Conservation (phyloP, 2,888 invertebrate species). For the Megalurothrips usitatus region DNA sequence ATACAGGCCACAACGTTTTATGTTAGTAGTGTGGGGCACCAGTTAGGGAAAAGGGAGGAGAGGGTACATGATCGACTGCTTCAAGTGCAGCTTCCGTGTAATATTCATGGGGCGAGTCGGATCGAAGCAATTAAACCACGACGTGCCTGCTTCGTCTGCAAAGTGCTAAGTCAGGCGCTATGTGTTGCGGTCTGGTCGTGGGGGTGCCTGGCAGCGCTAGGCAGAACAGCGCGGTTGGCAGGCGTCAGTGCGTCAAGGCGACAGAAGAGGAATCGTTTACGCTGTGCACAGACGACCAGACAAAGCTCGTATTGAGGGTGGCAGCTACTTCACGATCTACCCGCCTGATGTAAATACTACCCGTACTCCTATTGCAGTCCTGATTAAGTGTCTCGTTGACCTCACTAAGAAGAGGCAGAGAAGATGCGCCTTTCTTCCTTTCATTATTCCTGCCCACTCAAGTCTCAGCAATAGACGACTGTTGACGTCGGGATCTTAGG, state of each 20-base stretch:
- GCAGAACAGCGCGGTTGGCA: neutral
- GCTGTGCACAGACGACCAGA: too few species aligned
- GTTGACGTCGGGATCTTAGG: neutral
- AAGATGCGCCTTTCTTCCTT: neutral
- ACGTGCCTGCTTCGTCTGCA: slow-evolving; percentile 20
- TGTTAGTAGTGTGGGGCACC: too few species aligned
- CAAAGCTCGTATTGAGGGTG: too few species aligned
- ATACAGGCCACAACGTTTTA: too few species aligned
- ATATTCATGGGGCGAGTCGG: slow-evolving; percentile 37
- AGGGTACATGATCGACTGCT: slow-evolving; percentile 31
- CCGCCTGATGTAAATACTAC: too few species aligned
- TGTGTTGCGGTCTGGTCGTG: slow-evolving; percentile 31
- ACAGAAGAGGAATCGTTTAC: neutral
- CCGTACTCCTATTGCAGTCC: too few species aligned
- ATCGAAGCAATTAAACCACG: slow-evolving; percentile 50
- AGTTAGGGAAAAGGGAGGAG: too few species aligned
- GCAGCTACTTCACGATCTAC: too few species aligned
- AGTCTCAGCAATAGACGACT: neutral
- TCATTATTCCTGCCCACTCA: neutral
- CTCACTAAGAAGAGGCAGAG: neutral
- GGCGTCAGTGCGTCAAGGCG: slow-evolving; percentile 5
- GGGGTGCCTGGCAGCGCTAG: too few species aligned
- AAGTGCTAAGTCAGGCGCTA: slow-evolving; percentile 19
- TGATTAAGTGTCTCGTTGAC: too few species aligned
- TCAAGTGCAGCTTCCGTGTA: slow-evolving; percentile 34